Evolutionary conservation across 2,113 vertebrate species (phyloP), one percentile per base, ranked within the genome.

Genomic region (Scophthalmus maximus): DNA sequence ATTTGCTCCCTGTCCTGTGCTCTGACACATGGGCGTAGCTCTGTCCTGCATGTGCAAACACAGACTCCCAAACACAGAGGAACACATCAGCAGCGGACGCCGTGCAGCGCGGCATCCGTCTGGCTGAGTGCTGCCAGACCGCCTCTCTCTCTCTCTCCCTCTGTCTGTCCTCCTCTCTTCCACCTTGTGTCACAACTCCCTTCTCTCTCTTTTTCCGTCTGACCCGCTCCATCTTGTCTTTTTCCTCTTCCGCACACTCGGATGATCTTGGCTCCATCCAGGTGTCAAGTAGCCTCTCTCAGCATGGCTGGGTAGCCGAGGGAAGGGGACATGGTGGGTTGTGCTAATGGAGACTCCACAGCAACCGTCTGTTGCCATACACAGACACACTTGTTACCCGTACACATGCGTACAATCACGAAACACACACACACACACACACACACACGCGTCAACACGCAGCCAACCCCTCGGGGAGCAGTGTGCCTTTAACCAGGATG

Each of bases 401-500:
- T 49, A 32, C 66, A 50, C 57, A 57, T 66, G 22, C 49, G 29
- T 44, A 23, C 61, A 53, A 57, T 30, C 66, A 22, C 52, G 47
- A 51, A 44, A 34, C 56, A 73, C 68, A 46, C 79, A 63, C 62
- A 49, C 51, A 51, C 58, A 26, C 40, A 40, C 25, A 52, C 73
- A 47, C 17, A 64, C 47, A 61, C 30, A 47, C 66, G 47, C n/a
- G 57, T 68, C 68, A 65, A 65, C 62, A 58, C 11, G 18, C 58
- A 53, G 44, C 64, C 64, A 49, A 66, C 65, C 81, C 87, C 81
- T 82, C 9, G 25, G 87, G 85, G 75, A 81, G 44, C 70, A 32
- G 61, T 29, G 63, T 81, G 68, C 83, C 81, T 91, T 88, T 85
- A 90, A 87, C 78, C 77, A 83, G 81, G 76, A 86, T 84, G 68